A percentile compares a stretch with the other conserved stretches of the same genome.
phyloP scores from a whole-genome alignment of 2,113 vertebrate genomes.

The Varanus salvator region DNA sequence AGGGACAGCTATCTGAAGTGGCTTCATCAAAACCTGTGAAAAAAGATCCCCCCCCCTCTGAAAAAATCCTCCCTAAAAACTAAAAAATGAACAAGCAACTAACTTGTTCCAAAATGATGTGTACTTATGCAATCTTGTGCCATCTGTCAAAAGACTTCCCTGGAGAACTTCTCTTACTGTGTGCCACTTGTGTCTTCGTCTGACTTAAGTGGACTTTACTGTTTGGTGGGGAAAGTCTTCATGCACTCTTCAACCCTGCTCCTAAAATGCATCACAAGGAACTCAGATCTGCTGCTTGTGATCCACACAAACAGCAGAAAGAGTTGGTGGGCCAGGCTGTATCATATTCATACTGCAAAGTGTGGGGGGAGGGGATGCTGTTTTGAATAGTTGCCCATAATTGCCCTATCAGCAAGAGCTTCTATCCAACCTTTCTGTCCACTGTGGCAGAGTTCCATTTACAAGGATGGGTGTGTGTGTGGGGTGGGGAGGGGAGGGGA shows the following conservation, averaged over 20 bases:
- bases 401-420: background rate
- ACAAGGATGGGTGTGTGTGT: background rate
- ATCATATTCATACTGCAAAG: background rate
- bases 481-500: too few species aligned
- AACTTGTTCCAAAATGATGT: conserved; percentile 25
- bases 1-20: conserved; percentile 88
- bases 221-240: background rate
- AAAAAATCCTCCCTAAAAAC: background rate
- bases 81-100: background rate
- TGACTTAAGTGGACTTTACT: background rate
- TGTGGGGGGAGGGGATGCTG: background rate
- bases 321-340: background rate
- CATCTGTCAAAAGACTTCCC: fast-evolving
- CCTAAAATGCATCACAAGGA: background rate
- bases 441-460: background rate
- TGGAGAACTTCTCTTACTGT: conserved; percentile 26
- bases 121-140: conserved; percentile 39
- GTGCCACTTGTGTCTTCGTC: conserved; percentile 11
- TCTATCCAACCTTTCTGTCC: background rate
- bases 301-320: background rate
- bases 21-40: conserved; percentile 90
- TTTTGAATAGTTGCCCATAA: background rate
- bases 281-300: background rate
- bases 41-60: background rate
- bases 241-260: background rate